These are phyloP conservation scores for Lichenostomus cassidix DNA, from an alignment of 2,113 vertebrate species.

Conservation along the genomic window DNA sequence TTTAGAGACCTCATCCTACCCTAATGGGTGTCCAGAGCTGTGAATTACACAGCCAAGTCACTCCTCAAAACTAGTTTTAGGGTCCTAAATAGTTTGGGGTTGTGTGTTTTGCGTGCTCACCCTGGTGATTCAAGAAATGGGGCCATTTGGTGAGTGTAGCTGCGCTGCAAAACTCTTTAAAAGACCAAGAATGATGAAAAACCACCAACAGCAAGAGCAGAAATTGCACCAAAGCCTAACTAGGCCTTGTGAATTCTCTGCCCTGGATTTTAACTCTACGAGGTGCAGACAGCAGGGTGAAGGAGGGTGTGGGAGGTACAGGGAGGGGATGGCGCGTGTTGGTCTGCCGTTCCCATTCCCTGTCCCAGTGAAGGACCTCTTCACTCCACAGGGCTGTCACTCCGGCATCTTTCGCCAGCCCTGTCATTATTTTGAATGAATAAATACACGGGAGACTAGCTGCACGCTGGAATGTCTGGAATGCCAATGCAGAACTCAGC, in stretches of 20 bases:
- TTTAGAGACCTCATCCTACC: background rate
- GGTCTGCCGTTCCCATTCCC: background rate
- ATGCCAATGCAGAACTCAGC: conserved; percentile 43
- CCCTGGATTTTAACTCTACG: background rate
- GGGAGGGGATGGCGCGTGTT: accelerated
- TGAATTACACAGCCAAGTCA: background rate
- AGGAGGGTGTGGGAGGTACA: background rate
- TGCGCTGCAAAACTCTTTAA: background rate
- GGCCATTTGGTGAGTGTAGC: background rate
- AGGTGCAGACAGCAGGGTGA: background rate
- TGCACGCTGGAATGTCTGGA: conserved; percentile 47
- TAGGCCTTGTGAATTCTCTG: background rate
- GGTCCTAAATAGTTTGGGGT: background rate
- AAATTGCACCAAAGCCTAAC: background rate
- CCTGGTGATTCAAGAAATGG: background rate
- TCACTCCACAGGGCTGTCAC: background rate
- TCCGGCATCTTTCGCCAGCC: background rate
- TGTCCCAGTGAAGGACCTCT: background rate
- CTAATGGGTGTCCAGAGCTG: background rate
- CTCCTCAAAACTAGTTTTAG: background rate
- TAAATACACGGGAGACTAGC: conserved; percentile 41
- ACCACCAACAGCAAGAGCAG: background rate
- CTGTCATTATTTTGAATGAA: conserved; percentile 53
- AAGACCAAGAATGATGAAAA: background rate
- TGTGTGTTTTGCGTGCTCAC: background rate